Base-by-base conservation (phyloP, 2,888 invertebrate genomes). In the Caenorhabditis wallacei region DNA sequence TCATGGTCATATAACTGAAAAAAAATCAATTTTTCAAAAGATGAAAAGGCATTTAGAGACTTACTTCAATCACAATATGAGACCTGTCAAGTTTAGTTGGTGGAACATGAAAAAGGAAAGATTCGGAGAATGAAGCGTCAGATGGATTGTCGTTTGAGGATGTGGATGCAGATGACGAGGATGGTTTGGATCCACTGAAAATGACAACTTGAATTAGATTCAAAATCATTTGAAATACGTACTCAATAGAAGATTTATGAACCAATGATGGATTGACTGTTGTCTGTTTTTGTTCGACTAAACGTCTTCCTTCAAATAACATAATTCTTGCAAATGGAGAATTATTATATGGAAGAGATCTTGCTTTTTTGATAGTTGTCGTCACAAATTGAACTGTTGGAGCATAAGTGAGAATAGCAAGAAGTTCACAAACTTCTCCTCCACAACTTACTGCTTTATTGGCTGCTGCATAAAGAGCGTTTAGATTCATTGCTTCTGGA, bases 391-490 rank as follows among this genome's bases (percentile, higher is more conserved):
- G 90, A 24, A 90, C 88, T 5, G 84, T 82, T 2, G 89, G 86
- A 4, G 89, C 89, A 56, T 90, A 88, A 1, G 91, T 91, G 22
- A 91, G 85, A 40, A 91, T 91, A 26, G 87, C 87, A 18, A 91
- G 82, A 35, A 91, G 74, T 76, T 91, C 87, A 20, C 87, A 86
- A 26, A 53, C 69, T 8, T 76, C 69, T 57, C 43, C 57, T 59
- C 82, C 63, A 61, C 69, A 70, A 57, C 59, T 70, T 59, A 81
- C 64, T 20, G 80, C 84, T 69, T 87, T 86, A 57, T 85, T 87
- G 16, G 87, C 85, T 4, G 84, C 80, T 10, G 84, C 84, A 76
- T 87, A 87, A 7, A 85, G 78, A 79, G 86, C 86, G 40, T 85
- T 86, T 68, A 88, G 79, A n/a, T 86, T 83, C 61, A 88, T 69